Conservation (phyloP, 2,113 vertebrate genomes). For the Caretta caretta region DNA sequence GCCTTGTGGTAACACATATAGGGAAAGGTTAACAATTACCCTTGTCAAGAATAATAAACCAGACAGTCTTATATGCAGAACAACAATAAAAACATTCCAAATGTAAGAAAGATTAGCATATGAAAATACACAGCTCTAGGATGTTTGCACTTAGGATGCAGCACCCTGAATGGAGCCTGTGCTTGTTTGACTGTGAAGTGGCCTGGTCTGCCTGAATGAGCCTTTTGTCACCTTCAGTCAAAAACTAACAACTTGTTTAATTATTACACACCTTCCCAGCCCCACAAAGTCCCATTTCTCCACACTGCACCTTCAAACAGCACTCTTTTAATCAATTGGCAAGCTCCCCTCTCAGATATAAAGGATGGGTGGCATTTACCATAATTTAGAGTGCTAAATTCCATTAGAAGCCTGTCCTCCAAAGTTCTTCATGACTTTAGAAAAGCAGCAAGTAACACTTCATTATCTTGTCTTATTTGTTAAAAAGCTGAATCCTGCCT, state of each 20-base stretch:
- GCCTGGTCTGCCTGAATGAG: not conserved
- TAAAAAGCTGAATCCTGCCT: not conserved
- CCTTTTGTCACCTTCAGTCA: not conserved
- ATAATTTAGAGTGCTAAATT: accelerated
- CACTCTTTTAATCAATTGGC: accelerated
- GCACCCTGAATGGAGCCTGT: not conserved
- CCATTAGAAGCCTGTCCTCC: not conserved
- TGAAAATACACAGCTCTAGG: not conserved
- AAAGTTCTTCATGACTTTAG: not conserved
- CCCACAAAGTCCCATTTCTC: not conserved
- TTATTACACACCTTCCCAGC: not conserved
- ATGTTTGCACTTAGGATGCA: not conserved
- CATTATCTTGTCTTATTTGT: constrained; percentile 1
- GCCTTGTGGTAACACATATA: not conserved
- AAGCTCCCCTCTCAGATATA: not conserved
- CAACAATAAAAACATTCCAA: not conserved
- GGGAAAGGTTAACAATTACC: not conserved
- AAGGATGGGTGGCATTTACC: not conserved
- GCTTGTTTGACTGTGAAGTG: not conserved
- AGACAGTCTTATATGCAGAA: not conserved
- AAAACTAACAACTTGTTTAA: not conserved
- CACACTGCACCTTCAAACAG: not conserved
- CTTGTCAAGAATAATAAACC: not conserved
- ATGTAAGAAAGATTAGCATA: not conserved
- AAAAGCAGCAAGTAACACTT: not conserved